A percentile compares a stretch with the other conserved stretches of the same genome.
These are phyloP conservation scores for Dascyllus trimaculatus DNA, from an alignment of 2,113 vertebrate genomes.

Conservation along the genomic window DNA sequence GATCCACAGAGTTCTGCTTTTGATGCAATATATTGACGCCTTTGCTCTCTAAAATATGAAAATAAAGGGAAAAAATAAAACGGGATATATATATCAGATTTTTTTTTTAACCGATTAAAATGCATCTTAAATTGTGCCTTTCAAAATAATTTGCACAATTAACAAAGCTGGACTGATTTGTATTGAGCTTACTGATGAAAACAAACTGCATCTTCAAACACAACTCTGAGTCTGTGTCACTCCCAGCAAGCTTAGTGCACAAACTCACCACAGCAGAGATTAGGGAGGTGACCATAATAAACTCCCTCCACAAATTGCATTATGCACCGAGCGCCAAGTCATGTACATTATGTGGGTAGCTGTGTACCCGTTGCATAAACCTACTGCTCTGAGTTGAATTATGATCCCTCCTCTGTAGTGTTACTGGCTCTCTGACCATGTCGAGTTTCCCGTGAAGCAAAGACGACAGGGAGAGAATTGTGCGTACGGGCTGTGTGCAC, in stretches of 20 bases:
- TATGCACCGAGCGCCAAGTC: neutral
- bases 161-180: constrained; percentile 24
- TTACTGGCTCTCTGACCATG: neutral
- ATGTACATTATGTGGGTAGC: neutral
- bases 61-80: constrained; percentile 16
- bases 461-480: neutral
- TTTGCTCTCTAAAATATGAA: constrained; percentile 23
- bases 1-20: constrained; percentile 42
- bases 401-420: neutral
- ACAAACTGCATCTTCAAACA: neutral
- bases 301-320: neutral
- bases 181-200: constrained; percentile 4
- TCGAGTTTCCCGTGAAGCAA: neutral
- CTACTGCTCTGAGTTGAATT: neutral
- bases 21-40: constrained; percentile 24
- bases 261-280: neutral
- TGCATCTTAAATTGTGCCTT: constrained; percentile 34
- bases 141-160: constrained; percentile 23
- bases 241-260: neutral
- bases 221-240: neutral
- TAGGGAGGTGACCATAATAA: neutral
- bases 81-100: constrained; percentile 6
- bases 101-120: constrained; percentile 22
- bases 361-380: neutral
- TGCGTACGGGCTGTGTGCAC: neutral